Conservation (phyloP, 2,113 vertebrate species). For the Coreoperca whiteheadi region DNA sequence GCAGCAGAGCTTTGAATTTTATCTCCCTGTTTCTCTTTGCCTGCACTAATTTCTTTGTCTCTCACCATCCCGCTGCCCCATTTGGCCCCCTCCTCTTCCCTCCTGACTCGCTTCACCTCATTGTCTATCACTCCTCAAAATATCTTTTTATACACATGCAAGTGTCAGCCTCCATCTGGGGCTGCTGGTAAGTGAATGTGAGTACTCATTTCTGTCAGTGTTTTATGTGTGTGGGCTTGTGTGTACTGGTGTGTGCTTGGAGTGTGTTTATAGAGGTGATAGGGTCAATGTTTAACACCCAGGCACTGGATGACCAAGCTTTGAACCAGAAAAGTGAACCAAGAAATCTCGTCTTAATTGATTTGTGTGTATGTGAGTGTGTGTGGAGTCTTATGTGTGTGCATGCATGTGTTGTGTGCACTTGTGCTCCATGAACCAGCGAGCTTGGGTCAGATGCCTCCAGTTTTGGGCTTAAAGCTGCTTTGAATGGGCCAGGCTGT, state of each 20-base stretch:
- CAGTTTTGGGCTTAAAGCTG: conserved; percentile 68
- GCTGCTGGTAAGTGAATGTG: conserved; percentile 33
- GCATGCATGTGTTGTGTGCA: conserved; percentile 27
- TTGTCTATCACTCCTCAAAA: conserved; percentile 51
- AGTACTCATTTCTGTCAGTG: conserved; percentile 23
- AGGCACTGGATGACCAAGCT: conserved; percentile 54
- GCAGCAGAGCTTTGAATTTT: conserved; percentile 57
- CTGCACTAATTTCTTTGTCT: conserved; percentile 35
- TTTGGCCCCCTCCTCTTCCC: conserved; percentile 18
- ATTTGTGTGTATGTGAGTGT: conserved; percentile 6
- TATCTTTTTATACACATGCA: conserved; percentile 51
- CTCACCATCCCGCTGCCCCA: conserved; percentile 30
- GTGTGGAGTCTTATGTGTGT: neutral
- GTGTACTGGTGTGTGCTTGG: conserved; percentile 10
- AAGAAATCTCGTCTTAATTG: conserved; percentile 28
- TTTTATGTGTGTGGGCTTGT: conserved; percentile 33
- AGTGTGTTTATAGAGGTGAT: conserved; percentile 48
- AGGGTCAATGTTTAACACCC: conserved; percentile 58
- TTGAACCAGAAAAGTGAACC: conserved; percentile 65
- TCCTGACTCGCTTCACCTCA: conserved; percentile 45
- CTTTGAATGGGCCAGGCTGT: conserved; percentile 75
- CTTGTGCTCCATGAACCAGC: conserved; percentile 67
- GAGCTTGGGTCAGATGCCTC: conserved; percentile 67
- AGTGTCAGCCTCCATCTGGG: conserved; percentile 52
- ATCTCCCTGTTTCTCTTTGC: conserved; percentile 48